These are phyloP conservation scores for Drosophila virilis DNA, from an alignment of 1,140 invertebrate species.

Conservation along the genomic window DNA sequence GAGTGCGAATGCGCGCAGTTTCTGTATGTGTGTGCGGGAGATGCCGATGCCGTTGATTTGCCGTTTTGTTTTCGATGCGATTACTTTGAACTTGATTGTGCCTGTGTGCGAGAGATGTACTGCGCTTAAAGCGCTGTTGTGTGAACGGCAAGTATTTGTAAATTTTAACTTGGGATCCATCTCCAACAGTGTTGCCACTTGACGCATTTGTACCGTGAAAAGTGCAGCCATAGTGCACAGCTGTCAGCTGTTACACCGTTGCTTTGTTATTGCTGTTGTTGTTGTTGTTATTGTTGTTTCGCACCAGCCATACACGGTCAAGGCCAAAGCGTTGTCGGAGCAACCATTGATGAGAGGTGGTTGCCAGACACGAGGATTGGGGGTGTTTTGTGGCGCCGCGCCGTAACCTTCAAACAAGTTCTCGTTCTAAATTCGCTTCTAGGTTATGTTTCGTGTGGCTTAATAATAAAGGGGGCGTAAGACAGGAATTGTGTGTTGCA, in stretches of 20 bases:
- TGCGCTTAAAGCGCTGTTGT: conserved; percentile 35
- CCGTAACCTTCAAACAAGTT: conserved; percentile 70
- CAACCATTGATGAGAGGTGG: conserved; percentile 27
- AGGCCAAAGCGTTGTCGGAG: conserved; percentile 60
- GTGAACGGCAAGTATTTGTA: conserved; percentile 25
- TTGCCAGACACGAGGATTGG: conserved; percentile 13
- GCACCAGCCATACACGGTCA: conserved; percentile 59
- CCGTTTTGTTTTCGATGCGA: conserved; percentile 44
- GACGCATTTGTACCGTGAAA: conserved; percentile 39
- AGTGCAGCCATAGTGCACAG: conserved; percentile 56
- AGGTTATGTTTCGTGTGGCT: conserved; percentile 58
- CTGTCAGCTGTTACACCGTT: conserved; percentile 77
- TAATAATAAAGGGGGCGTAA: neutral
- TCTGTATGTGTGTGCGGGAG: conserved; percentile 32
- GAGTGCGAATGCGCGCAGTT: conserved; percentile 56
- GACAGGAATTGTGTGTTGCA: conserved; percentile 1
- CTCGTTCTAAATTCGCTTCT: conserved; percentile 50
- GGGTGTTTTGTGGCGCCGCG: conserved; percentile 36
- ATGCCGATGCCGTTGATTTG: conserved; percentile 41
- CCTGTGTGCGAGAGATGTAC: conserved; percentile 34
- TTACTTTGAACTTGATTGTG: conserved; percentile 78
- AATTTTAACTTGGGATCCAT: conserved; percentile 16
- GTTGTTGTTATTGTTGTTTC: conserved; percentile 29
- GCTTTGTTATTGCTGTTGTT: conserved; percentile 25
- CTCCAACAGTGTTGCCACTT: conserved; percentile 60